Evolutionary conservation across 2,888 invertebrate genomes (phyloP), one percentile per base, ranked within the genome.

Genomic region (Galeopsomyia nigrocyanea): DNA sequence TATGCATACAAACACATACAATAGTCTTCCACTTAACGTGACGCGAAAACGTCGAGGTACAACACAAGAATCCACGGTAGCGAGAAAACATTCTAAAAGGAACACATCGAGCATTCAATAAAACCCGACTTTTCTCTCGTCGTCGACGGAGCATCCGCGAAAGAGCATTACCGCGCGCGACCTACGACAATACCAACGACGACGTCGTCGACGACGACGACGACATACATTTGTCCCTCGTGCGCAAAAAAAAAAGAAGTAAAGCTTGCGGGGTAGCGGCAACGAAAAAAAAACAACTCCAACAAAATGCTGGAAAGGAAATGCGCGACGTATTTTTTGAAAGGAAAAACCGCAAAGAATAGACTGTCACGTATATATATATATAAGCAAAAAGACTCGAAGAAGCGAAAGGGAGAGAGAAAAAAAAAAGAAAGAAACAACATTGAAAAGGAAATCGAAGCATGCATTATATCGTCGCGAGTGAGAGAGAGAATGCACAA

Each of bases 401-500:
- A 67, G 74, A 74, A 74, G 70, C 67, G 74, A 64, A 19, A 17
- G 14, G n/a, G 19, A 60, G 13, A 65, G 62, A 26, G 39, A 3
- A 39, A 31, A 31, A 31, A 7, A 61, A 49, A 61, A 46, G 13
- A 39, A 39, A 39, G 13, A 10, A 39, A 1, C 55, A 49, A 61
- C 46, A 71, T 68, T 68, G 50, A 71, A 70, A 71, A 71, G 70
- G 64, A 70, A 39, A 75, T 71, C 71, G 71, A 69, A 73, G 73
- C 73, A 73, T 73, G 69, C 73, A 69, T 68, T 68, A 62, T 68
- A 62, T 57, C 65, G 50, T 57, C 39, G 19, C 51, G 69, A 64
- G 63, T 69, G 53, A 62, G 26, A 68, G 50, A 67, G 58, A 63
- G 79, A 80, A 81, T 79, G 57, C 66, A 69, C 64, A 68, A 71